Evolutionary conservation across 2,888 invertebrate genomes (phyloP), one percentile per base, ranked within the genome.

Genomic region (Agrochola circellaris): DNA sequence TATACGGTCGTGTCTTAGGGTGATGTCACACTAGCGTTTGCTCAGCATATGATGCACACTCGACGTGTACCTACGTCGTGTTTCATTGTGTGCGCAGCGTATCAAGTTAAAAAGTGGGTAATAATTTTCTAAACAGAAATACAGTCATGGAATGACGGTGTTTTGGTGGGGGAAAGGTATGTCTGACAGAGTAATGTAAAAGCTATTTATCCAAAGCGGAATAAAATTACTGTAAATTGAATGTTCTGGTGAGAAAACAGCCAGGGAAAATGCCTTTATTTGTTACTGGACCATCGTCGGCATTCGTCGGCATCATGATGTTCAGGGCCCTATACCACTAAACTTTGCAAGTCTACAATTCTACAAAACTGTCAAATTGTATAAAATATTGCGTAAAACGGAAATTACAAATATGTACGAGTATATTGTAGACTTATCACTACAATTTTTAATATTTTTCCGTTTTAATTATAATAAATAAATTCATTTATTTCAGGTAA

Each of bases 21-120:
- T 26, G 54, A 20, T 78, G 23, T 34, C 17, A 68, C n/a, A 72
- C 71, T 83, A 67, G 71, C 45, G 71, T 83, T 83, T 26, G 61
- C 13, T 26, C 15, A 38, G 71, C 70, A 34, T 60, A 38, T 48
- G 26, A 20, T 54, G 17, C 2, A 64, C 3, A 38, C 6, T 51
- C 3, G 11, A n/a, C n/a, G 6, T 3, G n/a, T n/a, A n/a, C n/a
- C 9, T n/a, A 54, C 4, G 23, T 34, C n/a, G 54, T 7, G 54
- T 42, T 54, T 61, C 62, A 42, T 15, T 17, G 38, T 51, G 5
- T 26, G 54, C n/a, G 48, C 30, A 56, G 60, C 45, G 51, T 30
- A 23, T n/a, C 26, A 23, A 23, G 5, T 13, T n/a, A 0, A 38
- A 38, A 26, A 42, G 1, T 42, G 26, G 64, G 30, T n/a, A 9